phyloP scores from a whole-genome alignment of 2,113 vertebrate species.

The Lepisosteus oculatus region DNA sequence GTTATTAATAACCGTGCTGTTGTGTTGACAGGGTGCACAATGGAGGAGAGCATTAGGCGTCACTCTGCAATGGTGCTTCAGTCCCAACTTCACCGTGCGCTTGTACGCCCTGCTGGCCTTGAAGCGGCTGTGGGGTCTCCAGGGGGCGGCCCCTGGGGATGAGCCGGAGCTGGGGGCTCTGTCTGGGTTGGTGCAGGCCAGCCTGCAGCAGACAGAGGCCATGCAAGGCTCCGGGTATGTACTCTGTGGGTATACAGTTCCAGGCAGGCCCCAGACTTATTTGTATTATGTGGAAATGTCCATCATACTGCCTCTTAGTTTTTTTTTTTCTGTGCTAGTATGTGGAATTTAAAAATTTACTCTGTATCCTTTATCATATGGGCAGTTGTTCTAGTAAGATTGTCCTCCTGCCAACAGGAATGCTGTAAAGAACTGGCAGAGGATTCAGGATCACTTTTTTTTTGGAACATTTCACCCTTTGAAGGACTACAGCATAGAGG shows the following conservation, averaged over 20 bases:
- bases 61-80: constrained; percentile 85
- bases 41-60: constrained; percentile 72
- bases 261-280: background rate
- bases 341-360: too few relatives aligned
- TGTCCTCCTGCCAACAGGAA: constrained; percentile 63
- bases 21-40: constrained; percentile 52
- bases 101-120: constrained; percentile 86
- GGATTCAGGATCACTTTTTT: constrained; percentile 95
- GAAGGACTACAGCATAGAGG: constrained; percentile 82
- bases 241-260: background rate
- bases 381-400: too few relatives aligned
- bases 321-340: too few relatives aligned
- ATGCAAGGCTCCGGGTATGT: constrained; percentile 82
- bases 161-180: constrained; percentile 57
- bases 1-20: background rate
- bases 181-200: constrained; percentile 75
- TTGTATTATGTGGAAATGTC: too few relatives aligned
- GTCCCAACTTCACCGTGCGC: constrained; percentile 87
- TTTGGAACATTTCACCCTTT: constrained; percentile 82
- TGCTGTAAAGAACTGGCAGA: constrained; percentile 86
- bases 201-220: constrained; percentile 80
- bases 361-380: too few relatives aligned
- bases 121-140: constrained; percentile 81
- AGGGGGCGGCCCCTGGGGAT: constrained; percentile 27
- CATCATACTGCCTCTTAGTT: too few relatives aligned